Percentiles rank a stretch among this genome's conserved stretches.
These are phyloP conservation scores for Agriopis leucophaearia DNA, from an alignment of 2,888 invertebrate species.

Conservation along the genomic window DNA sequence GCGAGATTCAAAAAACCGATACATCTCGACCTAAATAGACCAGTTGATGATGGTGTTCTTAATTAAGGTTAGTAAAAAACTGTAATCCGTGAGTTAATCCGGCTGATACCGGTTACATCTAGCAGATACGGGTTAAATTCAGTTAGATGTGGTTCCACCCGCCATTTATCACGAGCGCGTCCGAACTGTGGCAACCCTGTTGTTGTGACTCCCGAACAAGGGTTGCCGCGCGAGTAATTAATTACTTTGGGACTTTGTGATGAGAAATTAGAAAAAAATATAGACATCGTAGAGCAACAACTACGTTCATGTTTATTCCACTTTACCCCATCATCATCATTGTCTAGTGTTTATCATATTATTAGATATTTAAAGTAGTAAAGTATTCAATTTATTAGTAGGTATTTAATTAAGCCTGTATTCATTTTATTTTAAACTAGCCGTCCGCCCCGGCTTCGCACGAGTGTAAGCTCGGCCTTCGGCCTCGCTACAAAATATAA, in stretches of 20 bases:
- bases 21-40: too few relatives aligned
- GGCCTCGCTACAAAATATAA: too few relatives aligned
- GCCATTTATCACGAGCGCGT: constrained; percentile 27
- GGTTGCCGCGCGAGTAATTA: constrained; percentile 31
- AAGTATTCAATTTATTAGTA: too few relatives aligned
- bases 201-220: constrained; percentile 32
- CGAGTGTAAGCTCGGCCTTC: too few relatives aligned
- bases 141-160: constrained; percentile 31
- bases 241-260: constrained; percentile 28
- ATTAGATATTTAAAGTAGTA: too few relatives aligned
- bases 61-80: constrained; percentile 8
- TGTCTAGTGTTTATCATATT: too few relatives aligned
- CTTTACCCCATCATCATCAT: too few relatives aligned
- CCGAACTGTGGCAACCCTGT: constrained; percentile 28
- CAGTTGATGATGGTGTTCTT: not conserved
- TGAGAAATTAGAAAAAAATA: constrained; percentile 23
- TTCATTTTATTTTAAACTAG: too few relatives aligned
- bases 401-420: too few relatives aligned
- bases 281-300: not conserved
- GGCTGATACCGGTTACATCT: constrained; percentile 21
- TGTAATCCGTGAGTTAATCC: constrained; percentile 15
- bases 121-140: constrained; percentile 29
- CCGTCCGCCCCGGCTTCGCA: too few relatives aligned
- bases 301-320: not conserved
- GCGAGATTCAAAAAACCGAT: too few relatives aligned